phyloP scores from a whole-genome alignment of 2,888 invertebrate genomes.

The Blastobasis adustella region DNA sequence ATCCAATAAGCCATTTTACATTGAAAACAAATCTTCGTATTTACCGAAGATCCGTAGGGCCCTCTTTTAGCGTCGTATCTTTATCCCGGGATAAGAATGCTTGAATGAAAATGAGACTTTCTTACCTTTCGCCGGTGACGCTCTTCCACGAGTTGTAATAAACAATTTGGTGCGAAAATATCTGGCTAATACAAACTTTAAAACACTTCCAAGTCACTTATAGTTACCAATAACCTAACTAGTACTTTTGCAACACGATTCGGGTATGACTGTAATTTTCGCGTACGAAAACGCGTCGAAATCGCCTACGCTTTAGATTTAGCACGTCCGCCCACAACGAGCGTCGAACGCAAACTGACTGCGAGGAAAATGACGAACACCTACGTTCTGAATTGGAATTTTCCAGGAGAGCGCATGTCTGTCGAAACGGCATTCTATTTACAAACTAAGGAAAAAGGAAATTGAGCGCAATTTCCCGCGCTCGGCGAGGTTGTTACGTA shows the following conservation, averaged over 20 bases:
- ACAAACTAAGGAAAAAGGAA: not conserved
- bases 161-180: not conserved
- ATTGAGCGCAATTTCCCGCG: too few species aligned
- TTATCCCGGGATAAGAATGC: slow-evolving; percentile 4
- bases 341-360: slow-evolving; percentile 34
- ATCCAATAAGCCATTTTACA: slow-evolving; percentile 28
- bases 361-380: slow-evolving; percentile 47
- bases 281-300: slow-evolving; percentile 13
- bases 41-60: slow-evolving; percentile 20
- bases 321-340: slow-evolving; percentile 24
- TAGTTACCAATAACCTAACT: not conserved
- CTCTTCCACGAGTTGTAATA: not conserved
- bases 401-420: slow-evolving; percentile 32
- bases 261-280: not conserved
- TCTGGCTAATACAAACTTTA: not conserved
- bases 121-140: slow-evolving; percentile 15
- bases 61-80: slow-evolving; percentile 18
- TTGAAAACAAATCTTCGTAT: slow-evolving; percentile 26
- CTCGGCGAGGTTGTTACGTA: too few species aligned
- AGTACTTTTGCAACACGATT: too few species aligned
- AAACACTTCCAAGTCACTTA: slow-evolving; percentile 1
- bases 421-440: slow-evolving; percentile 3
- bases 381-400: slow-evolving; percentile 27
- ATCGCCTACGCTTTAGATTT: slow-evolving; percentile 2
- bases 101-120: slow-evolving; percentile 5